A percentile compares a stretch with the other conserved stretches of the same genome.
These are phyloP conservation scores for Apomyelois bistriatella DNA, from an alignment of 2,888 invertebrate species.

Conservation along the genomic window DNA sequence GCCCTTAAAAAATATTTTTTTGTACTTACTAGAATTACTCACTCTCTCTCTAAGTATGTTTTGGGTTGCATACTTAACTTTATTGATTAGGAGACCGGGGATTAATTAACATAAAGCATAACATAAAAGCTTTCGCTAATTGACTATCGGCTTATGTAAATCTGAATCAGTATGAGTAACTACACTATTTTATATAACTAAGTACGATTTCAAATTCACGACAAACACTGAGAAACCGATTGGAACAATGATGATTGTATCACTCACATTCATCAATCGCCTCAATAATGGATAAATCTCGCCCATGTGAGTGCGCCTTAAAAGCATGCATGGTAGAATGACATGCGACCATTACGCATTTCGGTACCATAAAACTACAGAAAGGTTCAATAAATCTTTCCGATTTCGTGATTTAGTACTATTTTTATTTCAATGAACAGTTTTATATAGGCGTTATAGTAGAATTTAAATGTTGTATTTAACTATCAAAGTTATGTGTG, in stretches of 20 bases:
- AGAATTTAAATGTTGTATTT: too few relatives aligned
- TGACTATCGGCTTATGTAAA: too few relatives aligned
- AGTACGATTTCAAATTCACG: not conserved
- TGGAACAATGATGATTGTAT: not conserved
- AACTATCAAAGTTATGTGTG: too few relatives aligned
- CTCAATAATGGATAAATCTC: not conserved
- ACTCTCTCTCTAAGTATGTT: too few relatives aligned
- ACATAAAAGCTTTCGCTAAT: too few relatives aligned
- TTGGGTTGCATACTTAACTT: too few relatives aligned
- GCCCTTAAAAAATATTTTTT: too few relatives aligned
- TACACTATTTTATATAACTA: too few relatives aligned
- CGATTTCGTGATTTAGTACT: conserved; percentile 1
- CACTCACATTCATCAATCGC: not conserved
- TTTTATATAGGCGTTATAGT: not conserved
- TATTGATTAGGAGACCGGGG: too few relatives aligned
- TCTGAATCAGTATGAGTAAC: too few relatives aligned
- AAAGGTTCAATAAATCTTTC: conserved; percentile 8
- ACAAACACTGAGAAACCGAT: not conserved
- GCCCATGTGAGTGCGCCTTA: not conserved
- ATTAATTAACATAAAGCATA: too few relatives aligned
- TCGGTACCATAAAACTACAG: conserved; percentile 8
- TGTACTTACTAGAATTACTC: too few relatives aligned
- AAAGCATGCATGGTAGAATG: not conserved
- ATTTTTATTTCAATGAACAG: conserved; percentile 19
- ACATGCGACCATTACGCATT: conserved; percentile 9